Evolutionary conservation across 2,797 vertebrate species (phyloP), one percentile per base, ranked within the genome.

Genomic region (Cossypha caffra): DNA sequence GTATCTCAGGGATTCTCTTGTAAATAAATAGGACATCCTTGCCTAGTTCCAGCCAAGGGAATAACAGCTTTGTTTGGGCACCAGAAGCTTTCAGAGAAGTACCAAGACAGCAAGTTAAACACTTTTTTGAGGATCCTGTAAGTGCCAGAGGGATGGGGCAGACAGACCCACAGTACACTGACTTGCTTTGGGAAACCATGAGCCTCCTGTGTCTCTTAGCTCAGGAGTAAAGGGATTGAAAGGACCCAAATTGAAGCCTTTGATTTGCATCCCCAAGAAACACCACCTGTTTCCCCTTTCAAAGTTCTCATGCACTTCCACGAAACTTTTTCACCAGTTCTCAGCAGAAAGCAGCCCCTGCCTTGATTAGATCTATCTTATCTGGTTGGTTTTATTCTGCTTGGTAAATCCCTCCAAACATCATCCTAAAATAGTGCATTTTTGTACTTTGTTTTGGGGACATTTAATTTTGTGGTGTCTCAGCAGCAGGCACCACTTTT

Each of bases 181-280:
- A n/a, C 48, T 37, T 12, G 1, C 11, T 38, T 40, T 1, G 3
- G 28, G 47, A 80, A 86, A n/a, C 20, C 38, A 45, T 0, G 0
- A 86, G 20, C 23, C 17, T 73, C 59, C 28, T 9, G 0, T 3
- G 16, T 18, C 23, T 68, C 3, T 42, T 43, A 42, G 17, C 20
- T 91, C 57, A 55, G 75, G 33, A 47, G 33, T 20, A 64, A 51
- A 63, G 5, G 15, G 31, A 3, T 47, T 35, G 29, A 51, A 72
- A 51, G 16, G 42, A 80, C 26, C 47, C 47, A 77, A n/a, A 62
- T 0, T 57, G 73, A 74, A 77, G 17, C 47, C 35, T 47, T 33
- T 28, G 20, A 69, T 69, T 57, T 35, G 17, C 16, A 19, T 29
- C 28, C 31, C 45, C 6, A 64, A 23, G 11, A 13, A 59, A 9